These are phyloP conservation scores for Bufotes viridis DNA, from an alignment of 2,797 vertebrate species.

Conservation along the genomic window DNA sequence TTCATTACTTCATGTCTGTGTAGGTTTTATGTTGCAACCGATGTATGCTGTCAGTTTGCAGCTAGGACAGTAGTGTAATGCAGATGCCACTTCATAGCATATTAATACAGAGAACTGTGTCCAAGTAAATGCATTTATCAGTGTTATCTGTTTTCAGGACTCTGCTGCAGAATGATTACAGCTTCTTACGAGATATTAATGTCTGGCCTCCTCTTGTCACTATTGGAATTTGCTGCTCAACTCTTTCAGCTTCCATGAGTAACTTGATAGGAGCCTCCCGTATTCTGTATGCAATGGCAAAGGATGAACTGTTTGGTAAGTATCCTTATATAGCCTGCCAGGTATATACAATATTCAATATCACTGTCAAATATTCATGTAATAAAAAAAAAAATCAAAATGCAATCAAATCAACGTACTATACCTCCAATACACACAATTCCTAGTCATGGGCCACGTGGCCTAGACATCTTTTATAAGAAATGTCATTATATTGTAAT, in stretches of 20 bases:
- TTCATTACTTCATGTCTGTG: neutral
- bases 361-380: neutral
- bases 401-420: neutral
- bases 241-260: conserved; percentile 88
- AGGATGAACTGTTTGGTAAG: conserved; percentile 88
- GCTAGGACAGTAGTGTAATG: neutral
- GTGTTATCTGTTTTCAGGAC: conserved; percentile 66
- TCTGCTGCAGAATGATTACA: conserved; percentile 85
- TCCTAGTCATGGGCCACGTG: neutral
- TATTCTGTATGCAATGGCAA: conserved; percentile 87
- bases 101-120: neutral
- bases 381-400: neutral
- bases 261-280: conserved; percentile 90
- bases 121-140: neutral
- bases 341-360: neutral
- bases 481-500: conserved; percentile 1
- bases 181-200: conserved; percentile 87
- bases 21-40: neutral
- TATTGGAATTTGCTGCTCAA: conserved; percentile 86
- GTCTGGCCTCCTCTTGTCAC: conserved; percentile 85
- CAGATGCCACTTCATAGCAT: neutral
- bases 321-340: neutral
- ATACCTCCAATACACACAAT: neutral
- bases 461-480: neutral
- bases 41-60: neutral